Conservation (phyloP, 1,140 invertebrate genomes). For the Drosophila bocqueti region DNA sequence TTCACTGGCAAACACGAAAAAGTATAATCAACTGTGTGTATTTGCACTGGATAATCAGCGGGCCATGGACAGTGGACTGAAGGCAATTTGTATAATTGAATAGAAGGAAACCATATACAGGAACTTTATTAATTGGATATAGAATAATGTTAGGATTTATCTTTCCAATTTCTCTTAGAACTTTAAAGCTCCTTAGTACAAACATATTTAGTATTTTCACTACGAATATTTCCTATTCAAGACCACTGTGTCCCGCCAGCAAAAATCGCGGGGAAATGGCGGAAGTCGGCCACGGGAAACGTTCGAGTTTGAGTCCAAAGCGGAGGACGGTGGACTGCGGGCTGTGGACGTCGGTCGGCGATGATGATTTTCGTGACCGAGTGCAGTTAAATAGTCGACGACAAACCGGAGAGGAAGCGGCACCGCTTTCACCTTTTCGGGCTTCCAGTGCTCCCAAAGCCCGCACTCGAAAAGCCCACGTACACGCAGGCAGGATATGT, state of each 20-base stretch:
- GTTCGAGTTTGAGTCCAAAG: conserved; percentile 31
- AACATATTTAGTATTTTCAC: not conserved
- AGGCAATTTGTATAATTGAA: not conserved
- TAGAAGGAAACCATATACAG: not conserved
- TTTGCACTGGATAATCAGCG: conserved; percentile 82
- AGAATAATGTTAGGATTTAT: not conserved
- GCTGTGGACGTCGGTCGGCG: conserved; percentile 37
- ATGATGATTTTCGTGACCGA: conserved; percentile 82
- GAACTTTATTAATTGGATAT: not conserved
- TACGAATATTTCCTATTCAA: not conserved
- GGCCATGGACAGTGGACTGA: conserved; percentile 30
- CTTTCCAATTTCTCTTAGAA: not conserved
- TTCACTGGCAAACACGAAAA: conserved; percentile 75
- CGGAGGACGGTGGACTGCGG: conserved; percentile 16
- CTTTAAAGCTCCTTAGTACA: not conserved
- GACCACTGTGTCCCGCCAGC: conserved; percentile 26
- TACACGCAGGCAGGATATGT: conserved; percentile 45
- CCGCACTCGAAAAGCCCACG: conserved; percentile 16
- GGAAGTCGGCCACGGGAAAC: conserved; percentile 61
- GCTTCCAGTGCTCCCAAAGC: conserved; percentile 37
- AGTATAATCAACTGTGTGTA: conserved; percentile 81
- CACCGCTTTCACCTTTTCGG: conserved; percentile 55
- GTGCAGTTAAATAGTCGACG: conserved; percentile 78
- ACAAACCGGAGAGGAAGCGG: conserved; percentile 64
- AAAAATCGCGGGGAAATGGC: conserved; percentile 8